A percentile compares a stretch with the other conserved stretches of the same genome.
phyloP scores from a whole-genome alignment of 2,113 vertebrate species.

The Halichoerus grypus region DNA sequence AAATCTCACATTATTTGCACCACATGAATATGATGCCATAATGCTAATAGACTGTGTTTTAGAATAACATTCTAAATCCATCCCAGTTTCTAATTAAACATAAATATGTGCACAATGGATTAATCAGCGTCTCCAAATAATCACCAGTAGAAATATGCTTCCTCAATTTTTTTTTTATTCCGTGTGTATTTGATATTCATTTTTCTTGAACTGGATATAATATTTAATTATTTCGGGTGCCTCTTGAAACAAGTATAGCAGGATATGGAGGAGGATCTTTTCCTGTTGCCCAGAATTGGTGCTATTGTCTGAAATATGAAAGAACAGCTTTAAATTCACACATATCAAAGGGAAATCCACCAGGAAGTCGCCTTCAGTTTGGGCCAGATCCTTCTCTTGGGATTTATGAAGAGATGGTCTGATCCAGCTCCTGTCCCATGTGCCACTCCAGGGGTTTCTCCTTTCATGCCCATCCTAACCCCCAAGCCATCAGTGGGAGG shows the following conservation, averaged over 20 bases:
- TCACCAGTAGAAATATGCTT: slow-evolving; percentile 20
- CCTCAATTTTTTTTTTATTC: slow-evolving; percentile 11
- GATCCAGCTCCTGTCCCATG: neutral
- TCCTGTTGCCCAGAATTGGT: slow-evolving; percentile 5
- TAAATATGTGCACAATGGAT: slow-evolving; percentile 40
- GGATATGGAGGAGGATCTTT: neutral
- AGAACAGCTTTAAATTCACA: neutral
- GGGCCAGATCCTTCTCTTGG: neutral
- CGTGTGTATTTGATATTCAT: neutral
- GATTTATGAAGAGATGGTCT: neutral
- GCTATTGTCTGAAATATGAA: neutral
- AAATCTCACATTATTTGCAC: slow-evolving; percentile 58
- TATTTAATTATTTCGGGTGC: neutral
- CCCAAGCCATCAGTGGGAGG: neutral
- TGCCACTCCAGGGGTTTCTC: neutral
- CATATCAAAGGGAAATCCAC: neutral
- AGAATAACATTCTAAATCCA: slow-evolving; percentile 38
- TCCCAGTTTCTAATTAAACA: slow-evolving; percentile 52
- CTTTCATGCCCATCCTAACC: neutral
- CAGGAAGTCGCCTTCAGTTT: slow-evolving; percentile 11
- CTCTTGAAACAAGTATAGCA: slow-evolving; percentile 18
- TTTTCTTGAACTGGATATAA: slow-evolving; percentile 48
- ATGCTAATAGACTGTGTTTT: slow-evolving; percentile 42
- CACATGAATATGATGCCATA: slow-evolving; percentile 44
- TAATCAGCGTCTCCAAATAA: slow-evolving; percentile 50